A percentile compares a stretch with the other conserved stretches of the same genome.
Evolutionary conservation across 2,113 vertebrate genomes (phyloP).

Genomic region (Rhineura floridana): DNA sequence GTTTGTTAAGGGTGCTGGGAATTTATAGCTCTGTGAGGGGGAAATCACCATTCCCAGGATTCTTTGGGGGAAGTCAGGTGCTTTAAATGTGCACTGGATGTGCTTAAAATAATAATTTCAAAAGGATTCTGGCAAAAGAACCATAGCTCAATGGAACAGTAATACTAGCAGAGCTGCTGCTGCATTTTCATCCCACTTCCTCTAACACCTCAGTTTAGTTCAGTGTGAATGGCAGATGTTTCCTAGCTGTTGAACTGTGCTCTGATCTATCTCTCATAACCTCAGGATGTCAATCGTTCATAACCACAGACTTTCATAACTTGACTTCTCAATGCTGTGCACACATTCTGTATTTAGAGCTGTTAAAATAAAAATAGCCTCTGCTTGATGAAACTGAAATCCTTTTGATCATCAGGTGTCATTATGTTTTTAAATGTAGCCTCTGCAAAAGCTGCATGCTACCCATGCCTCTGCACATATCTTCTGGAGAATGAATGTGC

Average conservation of each 20-base stretch:
- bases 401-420: constrained; percentile 29
- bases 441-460: not conserved
- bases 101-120: constrained; percentile 15
- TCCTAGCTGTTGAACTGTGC: constrained; percentile 36
- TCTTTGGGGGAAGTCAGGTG: too few species aligned
- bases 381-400: constrained; percentile 50
- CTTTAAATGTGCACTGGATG: too few species aligned
- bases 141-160: not conserved
- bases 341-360: constrained; percentile 42
- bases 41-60: too few species aligned
- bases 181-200: not conserved
- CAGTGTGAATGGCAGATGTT: not conserved
- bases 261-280: constrained; percentile 55
- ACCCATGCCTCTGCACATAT: not conserved
- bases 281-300: constrained; percentile 50
- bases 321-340: constrained; percentile 43
- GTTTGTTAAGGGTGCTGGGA: too few species aligned
- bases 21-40: too few species aligned
- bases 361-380: not conserved
- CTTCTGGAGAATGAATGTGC: not conserved
- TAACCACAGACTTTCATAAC: constrained; percentile 36
- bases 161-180: not conserved
- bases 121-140: constrained; percentile 20
- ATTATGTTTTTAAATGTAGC: constrained; percentile 3
- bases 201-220: not conserved